Conservation (phyloP, 2,797 vertebrate genomes). For the Danio choprae region DNA sequence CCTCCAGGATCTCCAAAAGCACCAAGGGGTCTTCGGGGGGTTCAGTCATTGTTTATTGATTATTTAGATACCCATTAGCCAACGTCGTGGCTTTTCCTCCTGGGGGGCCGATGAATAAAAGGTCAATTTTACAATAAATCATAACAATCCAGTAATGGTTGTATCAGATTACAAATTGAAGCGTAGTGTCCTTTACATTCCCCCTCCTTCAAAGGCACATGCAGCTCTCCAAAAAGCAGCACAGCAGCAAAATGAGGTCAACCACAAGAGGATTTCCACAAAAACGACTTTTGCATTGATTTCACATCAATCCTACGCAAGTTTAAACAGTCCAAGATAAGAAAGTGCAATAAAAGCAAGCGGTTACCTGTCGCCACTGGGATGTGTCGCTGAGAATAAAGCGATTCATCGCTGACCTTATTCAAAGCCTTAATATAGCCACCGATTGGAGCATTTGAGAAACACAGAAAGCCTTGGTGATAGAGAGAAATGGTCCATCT, state of each 20-base stretch:
- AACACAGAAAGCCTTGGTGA: slow-evolving; percentile 8
- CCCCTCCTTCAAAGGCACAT: slow-evolving; percentile 7
- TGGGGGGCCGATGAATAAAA: too few species aligned
- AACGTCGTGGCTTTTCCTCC: too few species aligned
- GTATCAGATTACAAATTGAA: slow-evolving; percentile 15
- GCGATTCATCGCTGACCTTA: slow-evolving; percentile 57
- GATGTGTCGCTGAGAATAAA: slow-evolving; percentile 49
- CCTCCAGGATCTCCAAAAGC: slow-evolving; percentile 91
- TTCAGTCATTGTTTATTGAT: slow-evolving; percentile 45
- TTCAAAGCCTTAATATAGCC: slow-evolving; percentile 63
- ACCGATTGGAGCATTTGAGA: slow-evolving; percentile 35
- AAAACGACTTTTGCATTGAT: neutral
- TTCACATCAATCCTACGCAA: slow-evolving; percentile 11
- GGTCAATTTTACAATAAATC: too few species aligned
- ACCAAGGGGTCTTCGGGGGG: slow-evolving; percentile 84
- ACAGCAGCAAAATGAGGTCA: slow-evolving; percentile 52
- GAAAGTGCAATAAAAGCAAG: slow-evolving; percentile 30
- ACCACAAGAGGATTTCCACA: neutral
- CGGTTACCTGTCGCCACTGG: slow-evolving; percentile 39
- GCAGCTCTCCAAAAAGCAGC: slow-evolving; percentile 24
- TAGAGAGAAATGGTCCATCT: slow-evolving; percentile 4
- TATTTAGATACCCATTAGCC: too few species aligned
- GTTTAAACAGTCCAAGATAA: slow-evolving; percentile 8
- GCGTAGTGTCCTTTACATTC: neutral
- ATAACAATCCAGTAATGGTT: neutral